phyloP scores from a whole-genome alignment of 2,888 invertebrate species.

The Nymphalis polychloros region DNA sequence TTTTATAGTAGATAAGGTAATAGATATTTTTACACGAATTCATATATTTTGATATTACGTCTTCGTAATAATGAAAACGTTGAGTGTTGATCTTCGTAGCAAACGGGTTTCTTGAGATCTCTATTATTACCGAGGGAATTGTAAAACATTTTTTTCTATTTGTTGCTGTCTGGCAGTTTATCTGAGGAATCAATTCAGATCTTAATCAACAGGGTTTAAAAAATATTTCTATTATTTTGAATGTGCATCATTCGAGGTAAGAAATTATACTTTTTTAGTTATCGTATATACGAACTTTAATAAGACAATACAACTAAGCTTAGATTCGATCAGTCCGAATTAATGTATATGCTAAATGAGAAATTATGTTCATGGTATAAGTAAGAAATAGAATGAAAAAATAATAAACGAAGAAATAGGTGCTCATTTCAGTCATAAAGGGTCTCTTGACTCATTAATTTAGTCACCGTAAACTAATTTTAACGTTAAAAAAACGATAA shows the following conservation, averaged over 20 bases:
- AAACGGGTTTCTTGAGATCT: slow-evolving; percentile 3
- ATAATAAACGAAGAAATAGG: no score
- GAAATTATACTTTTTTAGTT: no score
- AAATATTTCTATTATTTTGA: background rate
- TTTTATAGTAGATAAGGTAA: background rate
- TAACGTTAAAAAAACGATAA: no score
- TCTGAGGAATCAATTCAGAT: slow-evolving; percentile 5
- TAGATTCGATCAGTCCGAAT: no score
- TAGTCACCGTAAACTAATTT: no score
- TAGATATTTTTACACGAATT: background rate
- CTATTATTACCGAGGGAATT: slow-evolving; percentile 3
- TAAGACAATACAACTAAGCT: no score
- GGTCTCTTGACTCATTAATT: no score
- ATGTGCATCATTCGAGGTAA: background rate
- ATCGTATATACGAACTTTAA: no score
- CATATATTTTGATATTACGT: slow-evolving; percentile 4
- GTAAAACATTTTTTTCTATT: background rate
- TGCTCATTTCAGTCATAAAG: no score
- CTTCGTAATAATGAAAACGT: slow-evolving; percentile 8
- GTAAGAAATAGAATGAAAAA: no score
- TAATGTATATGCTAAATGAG: no score
- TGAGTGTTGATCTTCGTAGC: slow-evolving; percentile 6
- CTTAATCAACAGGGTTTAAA: slow-evolving; percentile 7
- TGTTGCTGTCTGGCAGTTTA: slow-evolving; percentile 3
- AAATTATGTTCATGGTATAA: no score